phyloP scores from a whole-genome alignment of 1,140 invertebrate genomes.

The Eurytemora carolleeae region DNA sequence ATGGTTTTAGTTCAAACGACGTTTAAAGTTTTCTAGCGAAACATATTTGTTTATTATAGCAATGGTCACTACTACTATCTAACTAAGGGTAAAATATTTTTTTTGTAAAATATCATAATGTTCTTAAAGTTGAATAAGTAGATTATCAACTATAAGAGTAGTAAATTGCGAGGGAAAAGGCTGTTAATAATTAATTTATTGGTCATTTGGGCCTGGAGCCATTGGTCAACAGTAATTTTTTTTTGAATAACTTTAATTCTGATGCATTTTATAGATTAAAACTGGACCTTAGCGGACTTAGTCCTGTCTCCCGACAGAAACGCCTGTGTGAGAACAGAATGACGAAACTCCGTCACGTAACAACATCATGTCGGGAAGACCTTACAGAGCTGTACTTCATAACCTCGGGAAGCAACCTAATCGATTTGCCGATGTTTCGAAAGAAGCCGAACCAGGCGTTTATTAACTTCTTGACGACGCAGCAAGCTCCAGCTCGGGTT shows the following conservation, averaged over 20 bases:
- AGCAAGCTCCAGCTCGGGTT: background rate
- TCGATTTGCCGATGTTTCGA: conserved; percentile 2
- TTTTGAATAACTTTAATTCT: background rate
- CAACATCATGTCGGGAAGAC: background rate
- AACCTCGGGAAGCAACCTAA: background rate
- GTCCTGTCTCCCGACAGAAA: background rate
- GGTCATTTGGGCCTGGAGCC: too few species aligned
- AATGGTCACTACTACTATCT: background rate
- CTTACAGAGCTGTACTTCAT: conserved; percentile 10
- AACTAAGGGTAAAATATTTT: background rate
- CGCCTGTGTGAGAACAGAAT: background rate
- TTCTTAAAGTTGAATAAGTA: background rate
- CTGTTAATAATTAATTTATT: too few species aligned
- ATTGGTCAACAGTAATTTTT: too few species aligned
- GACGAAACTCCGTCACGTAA: background rate
- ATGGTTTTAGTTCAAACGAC: background rate
- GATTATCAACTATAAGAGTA: background rate
- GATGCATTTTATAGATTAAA: background rate
- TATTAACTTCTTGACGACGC: conserved; percentile 4
- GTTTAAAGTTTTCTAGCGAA: background rate
- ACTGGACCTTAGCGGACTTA: background rate
- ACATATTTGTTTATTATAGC: background rate
- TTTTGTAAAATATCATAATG: background rate
- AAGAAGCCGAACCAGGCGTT: conserved; percentile 8
- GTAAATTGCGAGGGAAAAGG: too few species aligned